Base-by-base conservation (phyloP, 2,797 vertebrate species). In the Peromyscus aztecus region DNA sequence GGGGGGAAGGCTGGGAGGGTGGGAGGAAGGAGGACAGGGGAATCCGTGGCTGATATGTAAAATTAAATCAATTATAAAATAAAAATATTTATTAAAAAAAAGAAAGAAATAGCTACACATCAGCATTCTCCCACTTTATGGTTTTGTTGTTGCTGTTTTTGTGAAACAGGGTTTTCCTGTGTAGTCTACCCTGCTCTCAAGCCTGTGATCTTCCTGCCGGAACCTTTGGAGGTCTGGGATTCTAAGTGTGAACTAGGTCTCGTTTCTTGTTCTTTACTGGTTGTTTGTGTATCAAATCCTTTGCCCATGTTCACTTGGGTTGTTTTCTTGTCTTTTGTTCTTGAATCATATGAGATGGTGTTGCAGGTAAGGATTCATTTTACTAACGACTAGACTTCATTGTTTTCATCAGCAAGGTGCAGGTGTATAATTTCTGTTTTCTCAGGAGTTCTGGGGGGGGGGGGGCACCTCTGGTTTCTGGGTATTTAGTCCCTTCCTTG, bases 281-380 rank as follows among this genome's bases (percentile, higher is more conserved):
- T n/a, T 34, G 89, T 67, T 93, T 59, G 49, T 80, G 8, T 24
- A 43, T 55, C 23, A 40, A 29, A 73, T 73, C 10, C n/a, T 57
- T 55, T 55, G 49, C n/a, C 52, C 49, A 37, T 69, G 94, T 95
- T 97, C 55, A 81, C 0, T 29, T 84, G 59, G n/a, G n/a, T 80
- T 94, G 81, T 84, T 93, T 94, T 21, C 49, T 71, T 81, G 40
- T 63, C 40, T 88, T 92, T 96, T 86, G 49, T 88, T 94, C 34
- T 59, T 92, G 43, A 86, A 3, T 87, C 83, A 34, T 82, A 21
- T 73, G 69, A 96, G 73, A 81, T 81, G 67, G 81, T 12, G 71
- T 90, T 95, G 67, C 55, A 90, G 27, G 19, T 95, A 24, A 67
- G 34, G n/a, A 86, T 95, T 95, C 52, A 77, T 91, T 94, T 92